Conservation (phyloP, 1,140 invertebrate genomes). For the Riptortus pedestris region DNA sequence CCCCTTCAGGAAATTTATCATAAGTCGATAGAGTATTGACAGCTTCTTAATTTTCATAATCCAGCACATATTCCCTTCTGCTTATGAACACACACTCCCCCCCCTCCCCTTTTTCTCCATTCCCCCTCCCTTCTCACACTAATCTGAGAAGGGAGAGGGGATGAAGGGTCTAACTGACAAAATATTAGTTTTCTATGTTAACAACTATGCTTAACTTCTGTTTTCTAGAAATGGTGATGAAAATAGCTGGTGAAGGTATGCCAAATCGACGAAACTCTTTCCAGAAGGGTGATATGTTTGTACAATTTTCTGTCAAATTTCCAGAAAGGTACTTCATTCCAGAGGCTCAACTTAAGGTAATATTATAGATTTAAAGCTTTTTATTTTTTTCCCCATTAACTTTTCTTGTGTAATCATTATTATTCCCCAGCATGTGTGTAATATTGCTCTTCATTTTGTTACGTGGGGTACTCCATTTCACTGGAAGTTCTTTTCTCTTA, state of each 20-base stretch:
- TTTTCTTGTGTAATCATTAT: not conserved
- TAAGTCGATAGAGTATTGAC: no score
- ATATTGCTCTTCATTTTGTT: not conserved
- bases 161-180: no score
- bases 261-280: conserved; percentile 71
- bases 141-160: no score
- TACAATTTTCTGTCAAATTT: conserved; percentile 76
- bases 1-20: no score
- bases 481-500: not conserved
- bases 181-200: no score
- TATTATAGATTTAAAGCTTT: not conserved
- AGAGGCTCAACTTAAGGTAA: conserved; percentile 51
- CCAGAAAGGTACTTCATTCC: conserved; percentile 68
- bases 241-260: conserved; percentile 81
- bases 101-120: no score
- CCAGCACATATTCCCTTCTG: no score
- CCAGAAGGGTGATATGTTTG: conserved; percentile 76
- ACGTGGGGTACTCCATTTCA: not conserved
- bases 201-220: no score
- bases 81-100: no score
- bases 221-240: conserved; percentile 62
- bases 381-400: not conserved
- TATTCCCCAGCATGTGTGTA: not conserved
- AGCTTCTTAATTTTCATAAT: no score
- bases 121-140: no score